Base-by-base conservation (phyloP, 2,113 vertebrate genomes). In the Bos indicus region DNA sequence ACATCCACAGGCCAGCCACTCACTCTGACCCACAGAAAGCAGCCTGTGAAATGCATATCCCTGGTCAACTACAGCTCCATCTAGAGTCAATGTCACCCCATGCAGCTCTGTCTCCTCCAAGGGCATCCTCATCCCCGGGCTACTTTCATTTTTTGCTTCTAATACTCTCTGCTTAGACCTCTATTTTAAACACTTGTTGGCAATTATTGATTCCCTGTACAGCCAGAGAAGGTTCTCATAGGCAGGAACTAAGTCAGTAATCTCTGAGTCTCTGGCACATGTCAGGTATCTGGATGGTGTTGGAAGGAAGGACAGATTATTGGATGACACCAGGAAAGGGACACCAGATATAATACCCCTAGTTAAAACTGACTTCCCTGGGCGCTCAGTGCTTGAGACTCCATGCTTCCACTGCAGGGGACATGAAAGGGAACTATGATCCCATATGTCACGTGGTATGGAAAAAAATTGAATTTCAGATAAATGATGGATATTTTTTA, bases 61-160 rank as follows among this genome's bases (percentile, higher is more conserved):
- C 43, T 13, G 0, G 23, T 46, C 54, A 62, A 64, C 11, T 56
- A 23, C 48, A 15, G 56, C 28, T 3, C 5, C 28, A 3, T 17
- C 40, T 7, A 23, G 1, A 33, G 21, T 13, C 36, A 26, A 0
- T 0, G 13, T 11, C 46, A 6, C 15, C 13, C 3, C 7, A 1
- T 7, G 1, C 10, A 28, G 54, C 14, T 60, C 23, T 4, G 12
- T 14, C 30, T 84, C 60, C 33, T 33, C 56, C 54, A 5, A 3
- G 3, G 48, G 9, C 6, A 0, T 13, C 84, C 25, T 25, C 90
- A 17, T 10, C 12, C 46, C 36, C 25, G 13, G 17, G 52, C 28
- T 19, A 1, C 3, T 0, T 9, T 52, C 3, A 36, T 7, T 33
- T 62, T 88, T 33, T n/a, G 40, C 48, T 54, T 40, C 21, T 7